phyloP scores from a whole-genome alignment of 1,140 invertebrate species.

The Chironomus striatipennis region DNA sequence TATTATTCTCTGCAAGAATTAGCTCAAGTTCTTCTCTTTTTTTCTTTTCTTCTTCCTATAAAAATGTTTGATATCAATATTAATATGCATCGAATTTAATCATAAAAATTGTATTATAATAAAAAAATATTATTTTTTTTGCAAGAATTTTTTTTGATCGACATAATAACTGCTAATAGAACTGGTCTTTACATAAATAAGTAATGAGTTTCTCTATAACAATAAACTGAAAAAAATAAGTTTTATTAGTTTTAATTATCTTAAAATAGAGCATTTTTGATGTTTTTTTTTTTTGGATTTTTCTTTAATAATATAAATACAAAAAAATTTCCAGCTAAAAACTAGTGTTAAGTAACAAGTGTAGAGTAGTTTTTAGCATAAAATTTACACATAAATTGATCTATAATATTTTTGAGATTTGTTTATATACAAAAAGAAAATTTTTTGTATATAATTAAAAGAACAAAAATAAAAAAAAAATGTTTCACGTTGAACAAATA shows the following conservation, averaged over 20 bases:
- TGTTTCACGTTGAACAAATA: not conserved
- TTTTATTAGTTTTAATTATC: not conserved
- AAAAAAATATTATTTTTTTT: conserved; percentile 29
- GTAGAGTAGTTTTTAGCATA: too few species aligned
- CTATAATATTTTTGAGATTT: not conserved
- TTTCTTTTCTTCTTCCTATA: conserved; percentile 90
- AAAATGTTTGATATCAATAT: conserved; percentile 31
- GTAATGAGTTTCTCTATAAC: conserved; percentile 33
- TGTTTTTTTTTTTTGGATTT: not conserved
- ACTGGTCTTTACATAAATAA: conserved; percentile 27
- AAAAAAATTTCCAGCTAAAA: not conserved
- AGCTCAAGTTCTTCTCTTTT: conserved; percentile 90
- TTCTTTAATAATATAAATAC: not conserved
- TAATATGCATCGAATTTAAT: conserved; percentile 26
- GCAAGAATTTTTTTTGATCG: conserved; percentile 28
- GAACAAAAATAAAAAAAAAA: too few species aligned
- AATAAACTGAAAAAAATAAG: conserved; percentile 32
- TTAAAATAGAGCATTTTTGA: not conserved
- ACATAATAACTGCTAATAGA: conserved; percentile 31
- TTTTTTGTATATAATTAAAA: not conserved
- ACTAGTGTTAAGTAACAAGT: too few species aligned
- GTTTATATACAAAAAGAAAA: not conserved
- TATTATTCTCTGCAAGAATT: conserved; percentile 96
- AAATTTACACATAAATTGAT: not conserved
- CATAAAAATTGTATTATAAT: conserved; percentile 30